A percentile compares a stretch with the other conserved stretches of the same genome.
phyloP scores from a whole-genome alignment of 2,113 vertebrate species.

The Sorex fumeus region DNA sequence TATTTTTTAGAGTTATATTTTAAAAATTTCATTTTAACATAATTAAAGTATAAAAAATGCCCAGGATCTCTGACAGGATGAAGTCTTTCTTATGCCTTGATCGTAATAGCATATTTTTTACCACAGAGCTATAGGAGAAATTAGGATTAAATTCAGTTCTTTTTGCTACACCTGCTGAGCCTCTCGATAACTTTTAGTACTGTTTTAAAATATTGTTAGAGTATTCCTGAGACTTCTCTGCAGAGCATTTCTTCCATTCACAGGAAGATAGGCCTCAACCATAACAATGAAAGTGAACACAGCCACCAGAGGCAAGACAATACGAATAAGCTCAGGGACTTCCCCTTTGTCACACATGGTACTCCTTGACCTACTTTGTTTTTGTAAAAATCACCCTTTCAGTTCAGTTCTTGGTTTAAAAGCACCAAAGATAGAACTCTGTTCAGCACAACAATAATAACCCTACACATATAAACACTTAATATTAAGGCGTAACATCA shows the following conservation, averaged over 20 bases:
- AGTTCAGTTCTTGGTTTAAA: constrained; percentile 46
- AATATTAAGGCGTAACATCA: constrained; percentile 8
- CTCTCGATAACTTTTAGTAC: constrained; percentile 75
- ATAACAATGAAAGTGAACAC: constrained; percentile 85
- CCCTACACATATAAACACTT: neutral
- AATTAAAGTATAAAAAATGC: constrained; percentile 33
- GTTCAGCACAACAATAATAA: constrained; percentile 22
- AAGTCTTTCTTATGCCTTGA: constrained; percentile 17
- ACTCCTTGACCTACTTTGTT: constrained; percentile 73
- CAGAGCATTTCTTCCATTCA: constrained; percentile 84
- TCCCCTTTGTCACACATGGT: constrained; percentile 78
- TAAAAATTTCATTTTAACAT: constrained; percentile 56
- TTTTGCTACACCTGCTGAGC: neutral
- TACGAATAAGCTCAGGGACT: constrained; percentile 78
- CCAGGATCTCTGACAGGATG: constrained; percentile 25
- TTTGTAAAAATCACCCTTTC: constrained; percentile 42
- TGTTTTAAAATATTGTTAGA: constrained; percentile 75
- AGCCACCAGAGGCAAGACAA: constrained; percentile 86
- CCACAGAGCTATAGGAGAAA: constrained; percentile 66
- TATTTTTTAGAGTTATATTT: constrained; percentile 57
- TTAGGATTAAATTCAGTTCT: constrained; percentile 68
- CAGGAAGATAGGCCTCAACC: constrained; percentile 84
- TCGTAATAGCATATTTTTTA: constrained; percentile 56
- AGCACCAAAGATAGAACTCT: neutral
- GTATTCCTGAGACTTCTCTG: constrained; percentile 81